phyloP scores from a whole-genome alignment of 2,113 vertebrate species.

The Xiphorhynchus elegans region DNA sequence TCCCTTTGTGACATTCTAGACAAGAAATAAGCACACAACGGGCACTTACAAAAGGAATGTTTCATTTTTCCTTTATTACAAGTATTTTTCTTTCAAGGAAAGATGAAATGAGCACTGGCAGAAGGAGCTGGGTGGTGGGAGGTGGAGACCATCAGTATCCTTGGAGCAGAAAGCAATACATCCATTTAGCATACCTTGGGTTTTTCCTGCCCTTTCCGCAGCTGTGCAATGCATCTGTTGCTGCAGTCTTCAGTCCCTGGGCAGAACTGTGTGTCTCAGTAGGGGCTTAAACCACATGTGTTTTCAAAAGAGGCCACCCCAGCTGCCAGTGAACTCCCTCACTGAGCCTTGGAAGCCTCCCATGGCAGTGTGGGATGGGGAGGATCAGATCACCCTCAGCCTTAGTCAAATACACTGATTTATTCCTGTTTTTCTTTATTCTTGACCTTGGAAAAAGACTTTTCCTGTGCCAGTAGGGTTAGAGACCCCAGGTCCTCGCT shows the following conservation, averaged over 20 bases:
- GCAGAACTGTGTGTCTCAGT: not conserved
- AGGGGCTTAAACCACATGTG: not conserved
- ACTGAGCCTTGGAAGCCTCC: not conserved
- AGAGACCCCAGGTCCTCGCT: not conserved
- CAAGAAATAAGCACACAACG: not conserved
- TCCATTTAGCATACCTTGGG: not conserved
- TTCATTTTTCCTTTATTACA: conserved; percentile 18
- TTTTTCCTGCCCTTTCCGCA: not conserved
- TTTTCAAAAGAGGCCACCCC: not conserved
- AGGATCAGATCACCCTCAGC: not conserved
- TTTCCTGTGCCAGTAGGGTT: not conserved
- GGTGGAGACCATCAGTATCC: not conserved
- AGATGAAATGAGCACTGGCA: not conserved
- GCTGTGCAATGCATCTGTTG: not conserved
- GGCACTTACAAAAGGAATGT: not conserved
- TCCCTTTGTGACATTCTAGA: not conserved
- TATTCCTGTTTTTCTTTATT: not conserved
- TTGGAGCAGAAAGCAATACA: not conserved
- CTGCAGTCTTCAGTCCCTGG: not conserved
- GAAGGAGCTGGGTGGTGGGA: not conserved
- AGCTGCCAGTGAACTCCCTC: not conserved
- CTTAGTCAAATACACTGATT: not conserved
- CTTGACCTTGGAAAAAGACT: not conserved
- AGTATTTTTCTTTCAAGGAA: conserved; percentile 29
- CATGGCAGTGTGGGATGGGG: not conserved